Evolutionary conservation across 2,797 vertebrate species (phyloP), one percentile per base, ranked within the genome.

Genomic region (Chelonia mydas): DNA sequence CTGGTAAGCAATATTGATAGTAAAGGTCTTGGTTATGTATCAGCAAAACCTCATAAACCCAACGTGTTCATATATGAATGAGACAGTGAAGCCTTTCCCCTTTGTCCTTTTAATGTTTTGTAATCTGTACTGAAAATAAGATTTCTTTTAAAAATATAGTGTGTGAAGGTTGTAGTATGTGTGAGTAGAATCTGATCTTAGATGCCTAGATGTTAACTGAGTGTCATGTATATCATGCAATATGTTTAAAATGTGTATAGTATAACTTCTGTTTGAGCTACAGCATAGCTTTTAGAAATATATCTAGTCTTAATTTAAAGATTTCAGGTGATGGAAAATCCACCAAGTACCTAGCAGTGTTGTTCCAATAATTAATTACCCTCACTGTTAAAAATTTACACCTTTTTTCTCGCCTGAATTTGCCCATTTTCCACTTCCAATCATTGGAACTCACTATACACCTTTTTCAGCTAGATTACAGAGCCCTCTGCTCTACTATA

Each of bases 221-320:
- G 68, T 41, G 21, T 72, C 68, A 41, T 37, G 65, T 37, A 72
- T 72, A 72, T 19, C n/a, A 61, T 81, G 33, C 7, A 25, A 2
- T 55, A 9, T 72, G n/a, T 78, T 50, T 79, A 79, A 21, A 2
- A 6, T 0, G 0, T 55, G 6, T 54, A 54, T 54, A 54, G 28
- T 68, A 1, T 0, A 0, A 1, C 2, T 3, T 7, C 12, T 11
- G 19, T 5, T 2, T 1, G 51, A 72, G 50, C 61, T 76, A 0
- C 0, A 49, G 77, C 37, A 25, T 4, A 37, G n/a, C 81, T 45
- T 5, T 3, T 4, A 1, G 17, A 21, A 21, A 25, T 1, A 2
- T 33, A 1, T 3, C 86, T 6, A 21, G 55, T 2, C 51, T 68
- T 65, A 0, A 0, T 11, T 15, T 15, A 19, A 31, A 45, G 76